Conservation (phyloP, 2,888 invertebrate species). For the Didymodactylos carnosus region DNA sequence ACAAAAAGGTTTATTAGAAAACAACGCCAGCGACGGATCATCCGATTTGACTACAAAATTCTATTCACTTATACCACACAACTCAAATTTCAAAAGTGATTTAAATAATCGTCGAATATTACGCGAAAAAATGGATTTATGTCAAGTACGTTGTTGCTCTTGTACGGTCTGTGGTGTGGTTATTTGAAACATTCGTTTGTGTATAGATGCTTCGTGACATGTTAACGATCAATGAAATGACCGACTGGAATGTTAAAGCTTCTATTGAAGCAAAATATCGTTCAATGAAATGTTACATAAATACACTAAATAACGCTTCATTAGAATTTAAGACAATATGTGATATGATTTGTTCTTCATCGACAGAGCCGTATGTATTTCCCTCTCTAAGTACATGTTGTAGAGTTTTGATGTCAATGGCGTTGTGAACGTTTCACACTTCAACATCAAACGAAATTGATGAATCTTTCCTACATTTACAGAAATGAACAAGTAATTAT, state of each 20-base stretch:
- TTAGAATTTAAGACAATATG: neutral
- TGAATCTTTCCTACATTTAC: neutral
- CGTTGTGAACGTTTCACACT: too few species aligned
- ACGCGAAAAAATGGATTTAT: neutral
- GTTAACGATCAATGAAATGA: conserved; percentile 27
- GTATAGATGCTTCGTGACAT: conserved; percentile 26
- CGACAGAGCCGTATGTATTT: neutral
- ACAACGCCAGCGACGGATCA: neutral
- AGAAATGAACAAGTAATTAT: conserved; percentile 1
- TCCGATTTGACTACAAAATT: conserved; percentile 22
- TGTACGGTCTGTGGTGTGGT: neutral
- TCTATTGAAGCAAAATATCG: conserved; percentile 24
- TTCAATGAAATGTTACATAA: conserved; percentile 24
- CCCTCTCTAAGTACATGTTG: neutral
- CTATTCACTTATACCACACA: conserved; percentile 23
- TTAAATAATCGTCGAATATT: neutral
- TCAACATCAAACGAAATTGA: too few species aligned
- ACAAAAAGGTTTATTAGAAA: too few species aligned
- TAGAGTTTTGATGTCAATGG: too few species aligned
- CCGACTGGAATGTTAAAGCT: conserved; percentile 23
- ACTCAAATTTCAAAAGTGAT: neutral
- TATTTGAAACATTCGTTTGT: neutral
- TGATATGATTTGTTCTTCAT: neutral
- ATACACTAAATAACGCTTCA: conserved; percentile 12
- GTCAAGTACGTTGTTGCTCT: neutral